Evolutionary conservation across 1,140 invertebrate species (phyloP).

Genomic region (Psix sp.): DNA sequence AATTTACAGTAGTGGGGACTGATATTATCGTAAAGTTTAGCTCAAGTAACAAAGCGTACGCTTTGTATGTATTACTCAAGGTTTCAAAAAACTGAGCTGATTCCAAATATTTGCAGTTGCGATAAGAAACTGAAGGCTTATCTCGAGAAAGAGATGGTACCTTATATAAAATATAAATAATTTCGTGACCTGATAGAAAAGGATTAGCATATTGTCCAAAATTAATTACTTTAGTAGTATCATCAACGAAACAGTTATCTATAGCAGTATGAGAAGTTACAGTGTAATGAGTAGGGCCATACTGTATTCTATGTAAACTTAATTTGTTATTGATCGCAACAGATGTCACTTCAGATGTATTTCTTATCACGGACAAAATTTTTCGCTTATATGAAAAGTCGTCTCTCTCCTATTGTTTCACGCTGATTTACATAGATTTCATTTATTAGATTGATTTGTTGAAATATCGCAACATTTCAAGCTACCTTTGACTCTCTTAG

Average conservation of each 20-base stretch:
- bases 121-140: too few relatives aligned
- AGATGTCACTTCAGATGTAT: not conserved
- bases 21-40: not conserved
- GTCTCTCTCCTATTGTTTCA: not conserved
- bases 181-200: slow-evolving; percentile 12
- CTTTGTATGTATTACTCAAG: not conserved
- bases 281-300: slow-evolving; percentile 1
- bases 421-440: not conserved
- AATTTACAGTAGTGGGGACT: not conserved
- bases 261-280: not conserved
- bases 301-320: not conserved
- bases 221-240: not conserved
- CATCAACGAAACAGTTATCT: not conserved
- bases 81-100: not conserved
- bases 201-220: not conserved
- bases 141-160: not conserved
- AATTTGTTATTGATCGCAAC: not conserved
- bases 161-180: not conserved
- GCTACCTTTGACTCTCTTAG: not conserved
- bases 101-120: too few relatives aligned
- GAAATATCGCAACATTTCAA: not conserved
- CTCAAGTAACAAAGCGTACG: not conserved
- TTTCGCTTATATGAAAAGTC: not conserved
- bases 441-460: not conserved
- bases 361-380: not conserved